Evolutionary conservation across 2,888 invertebrate genomes (phyloP).

Genomic region (Myopa testacea): DNA sequence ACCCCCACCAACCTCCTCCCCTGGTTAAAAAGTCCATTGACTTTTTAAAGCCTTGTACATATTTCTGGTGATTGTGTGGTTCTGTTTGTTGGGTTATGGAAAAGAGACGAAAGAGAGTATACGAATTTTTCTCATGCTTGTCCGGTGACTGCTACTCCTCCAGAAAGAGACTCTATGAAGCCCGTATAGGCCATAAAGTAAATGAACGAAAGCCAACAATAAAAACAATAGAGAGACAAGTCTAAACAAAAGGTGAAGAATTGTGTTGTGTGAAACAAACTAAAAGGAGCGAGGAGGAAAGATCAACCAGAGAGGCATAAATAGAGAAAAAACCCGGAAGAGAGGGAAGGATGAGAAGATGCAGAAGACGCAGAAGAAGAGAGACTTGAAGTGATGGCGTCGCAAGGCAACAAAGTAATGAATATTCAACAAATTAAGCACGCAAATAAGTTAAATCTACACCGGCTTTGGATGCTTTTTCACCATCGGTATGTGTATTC

Average conservation of each 20-base stretch:
- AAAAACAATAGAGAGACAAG: constrained; percentile 21
- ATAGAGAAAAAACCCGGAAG: neutral
- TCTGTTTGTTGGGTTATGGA: neutral
- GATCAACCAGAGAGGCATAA: neutral
- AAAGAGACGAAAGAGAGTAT: neutral
- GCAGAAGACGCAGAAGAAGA: neutral
- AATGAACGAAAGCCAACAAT: constrained; percentile 20
- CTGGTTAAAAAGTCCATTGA: too few relatives aligned
- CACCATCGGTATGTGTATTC: neutral
- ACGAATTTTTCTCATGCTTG: constrained; percentile 4
- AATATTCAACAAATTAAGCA: constrained; percentile 29
- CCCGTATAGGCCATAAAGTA: constrained; percentile 24
- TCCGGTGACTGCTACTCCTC: neutral
- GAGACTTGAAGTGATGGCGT: neutral
- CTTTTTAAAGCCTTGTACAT: too few relatives aligned
- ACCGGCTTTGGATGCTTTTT: constrained; percentile 1
- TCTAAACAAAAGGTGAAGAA: constrained; percentile 15
- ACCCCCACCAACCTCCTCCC: too few relatives aligned
- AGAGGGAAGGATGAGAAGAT: neutral
- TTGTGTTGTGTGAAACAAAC: neutral
- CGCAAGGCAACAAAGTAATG: constrained; percentile 15
- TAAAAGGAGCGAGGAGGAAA: neutral
- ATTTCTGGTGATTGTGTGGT: neutral
- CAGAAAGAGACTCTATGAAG: constrained; percentile 11
- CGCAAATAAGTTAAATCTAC: constrained; percentile 16